These are phyloP conservation scores for Tachuris rubrigastra DNA, from an alignment of 2,113 vertebrate species.

Conservation along the genomic window DNA sequence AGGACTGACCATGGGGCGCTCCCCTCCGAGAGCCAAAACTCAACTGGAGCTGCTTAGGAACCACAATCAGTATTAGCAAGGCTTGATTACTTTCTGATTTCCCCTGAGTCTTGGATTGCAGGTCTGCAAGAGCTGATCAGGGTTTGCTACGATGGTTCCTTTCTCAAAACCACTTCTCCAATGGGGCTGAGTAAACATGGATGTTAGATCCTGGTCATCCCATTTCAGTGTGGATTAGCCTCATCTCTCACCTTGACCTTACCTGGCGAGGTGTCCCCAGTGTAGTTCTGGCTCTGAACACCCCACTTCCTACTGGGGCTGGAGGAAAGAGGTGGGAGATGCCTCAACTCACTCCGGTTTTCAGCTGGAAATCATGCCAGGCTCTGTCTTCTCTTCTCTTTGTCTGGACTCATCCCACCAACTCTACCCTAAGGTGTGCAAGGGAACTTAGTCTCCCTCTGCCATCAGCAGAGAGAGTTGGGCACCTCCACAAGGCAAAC, in stretches of 20 bases:
- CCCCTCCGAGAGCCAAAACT: not conserved
- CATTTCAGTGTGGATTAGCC: rapidly evolving
- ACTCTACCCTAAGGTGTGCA: not conserved
- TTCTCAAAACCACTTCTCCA: not conserved
- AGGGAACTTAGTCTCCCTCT: not conserved
- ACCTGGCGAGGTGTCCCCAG: not conserved
- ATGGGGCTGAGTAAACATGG: not conserved
- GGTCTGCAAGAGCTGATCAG: not conserved
- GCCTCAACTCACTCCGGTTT: not conserved
- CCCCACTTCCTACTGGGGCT: not conserved
- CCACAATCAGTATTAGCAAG: not conserved
- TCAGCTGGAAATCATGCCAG: not conserved
- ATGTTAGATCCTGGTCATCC: not conserved
- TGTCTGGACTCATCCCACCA: not conserved
- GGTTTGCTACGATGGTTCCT: not conserved
- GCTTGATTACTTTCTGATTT: not conserved
- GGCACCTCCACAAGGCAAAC: not conserved
- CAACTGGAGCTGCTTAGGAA: not conserved
- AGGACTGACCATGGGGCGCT: not conserved
- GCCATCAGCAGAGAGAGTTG: not conserved
- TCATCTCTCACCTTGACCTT: not conserved
- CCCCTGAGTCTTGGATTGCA: not conserved
- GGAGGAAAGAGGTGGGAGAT: not conserved
- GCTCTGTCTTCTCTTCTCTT: not conserved
- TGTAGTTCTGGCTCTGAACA: not conserved